Evolutionary conservation across 2,797 vertebrate genomes (phyloP), one percentile per base, ranked within the genome.

Genomic region (Hydrophis major): DNA sequence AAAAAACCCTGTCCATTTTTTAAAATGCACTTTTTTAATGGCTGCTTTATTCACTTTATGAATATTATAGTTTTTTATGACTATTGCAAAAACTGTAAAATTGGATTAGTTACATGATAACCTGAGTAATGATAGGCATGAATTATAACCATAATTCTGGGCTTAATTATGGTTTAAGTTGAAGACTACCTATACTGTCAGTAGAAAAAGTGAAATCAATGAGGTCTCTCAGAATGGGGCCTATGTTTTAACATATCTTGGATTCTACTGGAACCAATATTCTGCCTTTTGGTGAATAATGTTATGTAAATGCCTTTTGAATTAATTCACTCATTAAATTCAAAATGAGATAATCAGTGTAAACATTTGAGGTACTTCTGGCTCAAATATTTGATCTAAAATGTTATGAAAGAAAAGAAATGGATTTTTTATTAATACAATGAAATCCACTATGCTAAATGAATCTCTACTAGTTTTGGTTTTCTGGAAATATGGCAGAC

Each of bases 401-500:
- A 97, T 91, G 93, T 90, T 61, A 86, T 95, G 74, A 78, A 78
- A 78, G 74, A 42, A 78, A 78, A 74, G 16, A 42, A 78, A 22
- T 42, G 1, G 37, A 27, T 27, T 20, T 42, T 78, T 83, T 37
- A 90, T 28, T 59, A 83, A 11, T 59, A 42, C 20, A 47, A 25
- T 90, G 14, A 83, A 90, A 78, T 42, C 25, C 32, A 57, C 22
- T 4, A 22, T 42, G 25, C 32, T 42, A 56, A 25, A 74, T 59
- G 16, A 56, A 78, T 56, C 6, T 91, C 27, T 50, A 86, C 27
- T 86, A 10, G 6, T 28, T 60, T 94, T 94, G 95, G 92, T 69
- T 86, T 95, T 94, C 94, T 95, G 95, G 94, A 88, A 96, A 95
- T 96, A 94, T 96, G 94, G 96, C 96, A 96, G 95, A 94, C 95